Base-by-base conservation (phyloP, 2,888 invertebrate species). In the Aspidapion aeneum region DNA sequence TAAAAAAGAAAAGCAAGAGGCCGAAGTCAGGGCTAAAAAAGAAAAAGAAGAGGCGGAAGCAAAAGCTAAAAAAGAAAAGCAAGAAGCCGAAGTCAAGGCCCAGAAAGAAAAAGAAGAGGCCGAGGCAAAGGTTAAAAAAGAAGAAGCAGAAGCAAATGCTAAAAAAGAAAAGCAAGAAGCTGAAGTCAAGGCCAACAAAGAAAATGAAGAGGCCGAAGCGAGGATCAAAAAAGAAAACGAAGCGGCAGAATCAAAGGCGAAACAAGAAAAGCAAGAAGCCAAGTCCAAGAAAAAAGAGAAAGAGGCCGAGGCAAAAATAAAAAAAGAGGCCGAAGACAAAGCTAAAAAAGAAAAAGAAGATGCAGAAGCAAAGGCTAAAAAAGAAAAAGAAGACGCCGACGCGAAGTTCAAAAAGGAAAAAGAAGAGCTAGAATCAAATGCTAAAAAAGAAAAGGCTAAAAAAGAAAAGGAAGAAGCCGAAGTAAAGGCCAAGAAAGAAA, bases 221-320 rank as follows among this genome's bases (percentile, higher is more conserved):
- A 67, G 69, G 66, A 55, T 57, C 21, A 63, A 69, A 60, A 69
- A 65, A 61, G 63, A 63, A 56, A 62, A 67, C 60, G 64, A 69
- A 52, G 64, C 62, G 52, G 67, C 64, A 60, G 66, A 66, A 48
- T 61, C 62, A 7, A 67, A 68, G 62, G 60, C 57, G 22, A 17
- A 62, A 21, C 57, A 62, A 1, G 67, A 67, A 62, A 63, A 65
- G 58, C 50, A 56, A 60, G 65, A 62, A 57, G 59, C 51, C 18
- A 68, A 61, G 18, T 68, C 65, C 56, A 62, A 63, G 60, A 18
- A 64, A 62, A 65, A 35, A 2, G 63, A 62, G 60, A 62, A 66
- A 21, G 62, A 62, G 9, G 55, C 62, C 18, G 48, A 62, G 21
- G 49, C 50, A 5, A 52, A 65, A 59, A 21, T 22, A 58, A 56